phyloP scores from a whole-genome alignment of 1,140 invertebrate species.

The Mamestra configurata region DNA sequence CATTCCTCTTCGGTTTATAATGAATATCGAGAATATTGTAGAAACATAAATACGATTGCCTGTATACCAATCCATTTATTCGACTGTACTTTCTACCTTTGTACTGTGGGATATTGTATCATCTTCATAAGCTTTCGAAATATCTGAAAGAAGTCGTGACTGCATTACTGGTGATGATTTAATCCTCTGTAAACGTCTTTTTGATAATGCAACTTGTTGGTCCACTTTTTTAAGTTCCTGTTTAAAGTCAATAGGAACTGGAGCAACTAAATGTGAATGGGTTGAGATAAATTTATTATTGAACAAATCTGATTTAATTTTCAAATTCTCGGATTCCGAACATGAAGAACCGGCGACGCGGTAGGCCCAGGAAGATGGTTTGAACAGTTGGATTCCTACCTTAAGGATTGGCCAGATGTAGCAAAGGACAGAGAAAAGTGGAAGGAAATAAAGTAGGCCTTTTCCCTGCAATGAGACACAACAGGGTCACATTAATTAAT shows the following conservation, averaged over 20 bases:
- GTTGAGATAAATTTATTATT: not conserved
- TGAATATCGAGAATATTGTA: too few species aligned
- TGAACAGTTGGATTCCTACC: too few species aligned
- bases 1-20: too few species aligned
- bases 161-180: constrained; percentile 32
- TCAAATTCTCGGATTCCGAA: too few species aligned
- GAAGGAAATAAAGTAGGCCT: too few species aligned
- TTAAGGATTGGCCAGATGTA: too few species aligned
- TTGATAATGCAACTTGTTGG: constrained; percentile 29
- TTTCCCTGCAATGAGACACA: too few species aligned
- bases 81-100: constrained; percentile 42
- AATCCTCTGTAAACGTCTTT: constrained; percentile 31
- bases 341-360: too few species aligned
- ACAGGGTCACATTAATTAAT: too few species aligned
- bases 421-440: too few species aligned
- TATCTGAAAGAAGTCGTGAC: constrained; percentile 50
- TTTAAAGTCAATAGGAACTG: not conserved
- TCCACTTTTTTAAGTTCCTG: constrained; percentile 22
- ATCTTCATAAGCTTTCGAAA: constrained; percentile 55
- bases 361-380: too few species aligned
- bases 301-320: not conserved
- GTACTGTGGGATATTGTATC: constrained; percentile 49
- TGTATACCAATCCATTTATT: not conserved
- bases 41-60: not conserved
- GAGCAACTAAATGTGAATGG: not conserved